These are phyloP conservation scores for Etheostoma perlongum DNA, from an alignment of 2,797 vertebrate species.

Conservation along the genomic window DNA sequence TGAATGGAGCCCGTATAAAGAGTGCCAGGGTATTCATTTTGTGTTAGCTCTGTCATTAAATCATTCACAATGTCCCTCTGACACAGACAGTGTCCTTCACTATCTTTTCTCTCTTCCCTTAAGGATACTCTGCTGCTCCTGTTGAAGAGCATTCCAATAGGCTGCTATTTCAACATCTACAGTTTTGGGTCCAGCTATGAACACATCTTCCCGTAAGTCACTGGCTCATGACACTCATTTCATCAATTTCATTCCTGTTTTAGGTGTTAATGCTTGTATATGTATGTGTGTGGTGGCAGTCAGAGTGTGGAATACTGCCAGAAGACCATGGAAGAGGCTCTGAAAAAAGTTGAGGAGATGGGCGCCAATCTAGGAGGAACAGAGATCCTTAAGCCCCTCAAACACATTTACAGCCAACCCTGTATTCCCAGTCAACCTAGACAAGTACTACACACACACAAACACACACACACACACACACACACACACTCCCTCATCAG, in stretches of 20 bases:
- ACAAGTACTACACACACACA: constrained; percentile 56
- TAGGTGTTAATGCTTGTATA: background rate
- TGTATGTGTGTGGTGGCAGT: constrained; percentile 41
- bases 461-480: too few relatives aligned
- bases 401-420: constrained; percentile 67
- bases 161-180: constrained; percentile 92
- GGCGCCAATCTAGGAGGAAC: constrained; percentile 68
- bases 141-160: constrained; percentile 91
- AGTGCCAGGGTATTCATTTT: constrained; percentile 82
- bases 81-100: background rate
- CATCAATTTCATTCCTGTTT: too few relatives aligned
- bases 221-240: background rate
- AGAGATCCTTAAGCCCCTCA: constrained; percentile 57
- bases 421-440: constrained; percentile 70
- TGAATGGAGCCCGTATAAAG: constrained; percentile 30
- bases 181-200: constrained; percentile 86
- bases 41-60: background rate
- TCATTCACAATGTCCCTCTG: background rate
- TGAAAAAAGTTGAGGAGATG: constrained; percentile 72
- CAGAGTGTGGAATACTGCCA: constrained; percentile 85
- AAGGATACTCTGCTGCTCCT: constrained; percentile 91
- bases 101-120: constrained; percentile 5
- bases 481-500: too few relatives aligned
- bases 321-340: constrained; percentile 81
- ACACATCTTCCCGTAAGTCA: constrained; percentile 87